phyloP scores from a whole-genome alignment of 1,140 invertebrate species.

The Solen grandis region DNA sequence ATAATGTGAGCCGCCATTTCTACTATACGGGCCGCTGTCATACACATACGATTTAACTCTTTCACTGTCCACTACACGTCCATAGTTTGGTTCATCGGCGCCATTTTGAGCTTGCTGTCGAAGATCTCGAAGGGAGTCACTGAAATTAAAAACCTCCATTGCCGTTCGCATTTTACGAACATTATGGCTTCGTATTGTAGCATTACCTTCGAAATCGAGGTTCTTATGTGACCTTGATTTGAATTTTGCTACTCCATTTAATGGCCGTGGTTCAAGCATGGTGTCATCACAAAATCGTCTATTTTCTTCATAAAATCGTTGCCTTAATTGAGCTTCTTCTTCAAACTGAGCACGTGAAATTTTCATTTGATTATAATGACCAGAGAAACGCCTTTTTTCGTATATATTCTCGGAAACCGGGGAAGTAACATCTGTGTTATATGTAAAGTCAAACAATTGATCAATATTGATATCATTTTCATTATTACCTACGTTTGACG shows the following conservation, averaged over 20 bases:
- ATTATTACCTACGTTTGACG: background rate
- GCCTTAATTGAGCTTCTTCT: background rate
- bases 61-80: conserved; percentile 41
- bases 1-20: conserved; percentile 42
- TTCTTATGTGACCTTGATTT: conserved; percentile 65
- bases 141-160: conserved; percentile 70
- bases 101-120: conserved; percentile 43
- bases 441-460: conserved; percentile 24
- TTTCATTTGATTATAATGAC: background rate
- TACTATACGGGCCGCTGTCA: conserved; percentile 21
- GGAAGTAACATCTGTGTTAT: background rate
- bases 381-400: conserved; percentile 9
- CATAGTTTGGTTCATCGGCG: conserved; percentile 28
- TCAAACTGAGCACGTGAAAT: background rate
- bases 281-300: conserved; percentile 57
- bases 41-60: conserved; percentile 45
- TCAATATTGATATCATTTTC: conserved; percentile 16
- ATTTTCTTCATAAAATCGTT: background rate
- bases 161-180: conserved; percentile 62
- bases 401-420: background rate
- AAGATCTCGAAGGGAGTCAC: conserved; percentile 65
- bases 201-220: conserved; percentile 69
- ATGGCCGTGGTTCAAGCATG: conserved; percentile 55
- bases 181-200: conserved; percentile 74
- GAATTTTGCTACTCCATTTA: conserved; percentile 37